Evolutionary conservation across 2,113 vertebrate genomes (phyloP), one percentile per base, ranked within the genome.

Genomic region (Scopus umbretta): DNA sequence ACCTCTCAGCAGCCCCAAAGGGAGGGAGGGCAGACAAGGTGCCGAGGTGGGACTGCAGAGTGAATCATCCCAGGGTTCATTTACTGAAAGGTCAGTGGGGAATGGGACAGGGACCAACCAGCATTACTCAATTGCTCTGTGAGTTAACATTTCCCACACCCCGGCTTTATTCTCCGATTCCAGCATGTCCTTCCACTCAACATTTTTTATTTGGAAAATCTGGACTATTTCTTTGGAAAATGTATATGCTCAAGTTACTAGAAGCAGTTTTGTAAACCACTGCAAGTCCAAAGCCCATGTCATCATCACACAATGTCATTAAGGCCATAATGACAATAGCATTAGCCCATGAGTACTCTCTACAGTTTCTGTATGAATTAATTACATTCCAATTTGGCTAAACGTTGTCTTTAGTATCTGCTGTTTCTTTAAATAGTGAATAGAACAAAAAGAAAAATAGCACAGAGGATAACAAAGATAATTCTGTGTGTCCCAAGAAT

Each of bases 101-200:
- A 96, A 81, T 3, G 42, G 93, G 84, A 93, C 81, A 73, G 66
- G 62, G 84, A 91, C 84, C 84, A 96, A 76, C 87, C 66, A 86
- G 34, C 84, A 95, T 96, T 95, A 97, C 92, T 96, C 96, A 97
- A 42, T 26, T 91, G 70, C 87, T 96, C 92, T 91, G 84, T 95
- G 92, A 95, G 78, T 92, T 96, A 91, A 95, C 70, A 66, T 96
- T 96, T 96, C 93, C 95, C 93, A 95, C 94, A 92, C 61, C 26
- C 65, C 18, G 5, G n/a, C 30, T 70, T 84, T 86, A 42, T 94
- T 43, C 80, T 95, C 52, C 1, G 1, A 34, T 92, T 94, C 76
- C 47, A 87, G 43, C 70, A 68, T 7, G 30, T 91, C 80, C 87
- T 96, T 97, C 78, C 74, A 94, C 70, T 85, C 56, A 53, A 30